A percentile compares a stretch with the other conserved stretches of the same genome.
Conservation (phyloP, 2,888 invertebrate species). For the Drosophila tanythrix region DNA sequence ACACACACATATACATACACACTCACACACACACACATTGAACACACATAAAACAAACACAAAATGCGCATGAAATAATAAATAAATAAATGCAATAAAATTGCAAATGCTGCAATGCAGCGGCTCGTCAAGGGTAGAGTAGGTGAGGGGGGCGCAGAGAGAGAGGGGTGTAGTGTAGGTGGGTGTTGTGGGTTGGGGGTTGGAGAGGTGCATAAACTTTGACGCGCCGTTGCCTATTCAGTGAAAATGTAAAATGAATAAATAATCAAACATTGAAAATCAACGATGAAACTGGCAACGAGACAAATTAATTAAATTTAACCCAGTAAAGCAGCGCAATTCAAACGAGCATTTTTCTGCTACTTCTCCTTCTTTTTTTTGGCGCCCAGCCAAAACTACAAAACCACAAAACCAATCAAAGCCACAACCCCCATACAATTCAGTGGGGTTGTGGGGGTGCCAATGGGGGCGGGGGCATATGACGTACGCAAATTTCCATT, state of each 20-base stretch:
- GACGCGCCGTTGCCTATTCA: slow-evolving; percentile 47
- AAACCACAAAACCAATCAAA: slow-evolving; percentile 8
- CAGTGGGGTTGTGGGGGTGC: neutral
- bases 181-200: too few species aligned
- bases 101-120: slow-evolving; percentile 70
- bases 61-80: slow-evolving; percentile 67
- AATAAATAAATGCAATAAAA: slow-evolving; percentile 79
- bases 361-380: neutral
- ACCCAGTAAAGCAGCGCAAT: slow-evolving; percentile 73
- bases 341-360: slow-evolving; percentile 53
- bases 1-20: slow-evolving; percentile 15
- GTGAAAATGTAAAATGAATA: slow-evolving; percentile 69
- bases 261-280: slow-evolving; percentile 74
- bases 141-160: neutral
- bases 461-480: slow-evolving; percentile 3
- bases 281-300: slow-evolving; percentile 44
- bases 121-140: neutral
- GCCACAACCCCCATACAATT: neutral
- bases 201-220: neutral
- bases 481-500: slow-evolving; percentile 53
- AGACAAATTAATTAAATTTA: slow-evolving; percentile 80
- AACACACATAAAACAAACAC: slow-evolving; percentile 19
- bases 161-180: too few species aligned
- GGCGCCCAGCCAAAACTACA: slow-evolving; percentile 63
- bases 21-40: slow-evolving; percentile 14